phyloP scores from a whole-genome alignment of 2,797 vertebrate species.

The Galago senegalensis region DNA sequence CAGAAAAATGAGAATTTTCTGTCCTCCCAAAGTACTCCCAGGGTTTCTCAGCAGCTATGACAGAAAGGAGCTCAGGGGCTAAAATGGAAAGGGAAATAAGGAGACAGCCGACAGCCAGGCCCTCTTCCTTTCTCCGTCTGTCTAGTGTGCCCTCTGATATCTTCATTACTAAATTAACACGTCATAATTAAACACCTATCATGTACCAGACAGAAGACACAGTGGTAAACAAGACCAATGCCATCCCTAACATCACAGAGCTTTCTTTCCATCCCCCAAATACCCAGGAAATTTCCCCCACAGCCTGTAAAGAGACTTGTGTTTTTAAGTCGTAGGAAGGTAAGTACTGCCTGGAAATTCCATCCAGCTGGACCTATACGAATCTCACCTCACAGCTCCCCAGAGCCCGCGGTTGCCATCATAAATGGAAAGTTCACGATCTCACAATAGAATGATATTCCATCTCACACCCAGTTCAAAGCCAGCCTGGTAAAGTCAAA shows the following conservation, averaged over 20 bases:
- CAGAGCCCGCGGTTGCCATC: background rate
- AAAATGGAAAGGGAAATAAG: constrained; percentile 45
- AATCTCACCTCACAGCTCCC: background rate
- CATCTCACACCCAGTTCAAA: background rate
- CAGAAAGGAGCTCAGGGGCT: background rate
- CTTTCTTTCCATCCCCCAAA: background rate
- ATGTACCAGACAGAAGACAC: background rate
- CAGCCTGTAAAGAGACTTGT: background rate
- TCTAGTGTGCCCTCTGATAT: background rate
- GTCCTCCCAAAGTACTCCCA: background rate
- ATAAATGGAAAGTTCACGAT: background rate
- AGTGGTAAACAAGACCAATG: background rate
- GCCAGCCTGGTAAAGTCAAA: background rate
- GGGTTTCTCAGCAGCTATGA: background rate
- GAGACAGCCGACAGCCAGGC: background rate
- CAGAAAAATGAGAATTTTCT: background rate
- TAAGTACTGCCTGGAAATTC: background rate
- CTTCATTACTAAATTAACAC: constrained; percentile 5
- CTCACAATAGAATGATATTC: background rate
- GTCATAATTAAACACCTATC: background rate
- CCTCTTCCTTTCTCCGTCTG: background rate
- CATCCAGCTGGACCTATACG: background rate
- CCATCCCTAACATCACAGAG: background rate
- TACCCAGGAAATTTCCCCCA: background rate
- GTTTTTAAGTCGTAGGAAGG: background rate